phyloP scores from a whole-genome alignment of 2,797 vertebrate species.

The Anomalospiza imberbis region DNA sequence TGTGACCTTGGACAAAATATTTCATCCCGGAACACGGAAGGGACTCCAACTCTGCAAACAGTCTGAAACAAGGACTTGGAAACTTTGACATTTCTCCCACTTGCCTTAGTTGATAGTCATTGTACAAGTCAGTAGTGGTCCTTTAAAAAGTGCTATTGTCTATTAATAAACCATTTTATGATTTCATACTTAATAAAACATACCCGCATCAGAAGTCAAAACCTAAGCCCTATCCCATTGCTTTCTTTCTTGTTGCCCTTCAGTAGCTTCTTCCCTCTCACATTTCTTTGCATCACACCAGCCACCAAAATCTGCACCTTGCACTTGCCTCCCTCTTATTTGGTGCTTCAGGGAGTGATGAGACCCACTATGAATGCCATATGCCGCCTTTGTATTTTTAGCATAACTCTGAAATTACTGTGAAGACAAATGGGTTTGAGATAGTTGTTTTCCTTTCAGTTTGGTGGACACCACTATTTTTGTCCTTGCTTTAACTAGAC shows the following conservation, averaged over 20 bases:
- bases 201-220: neutral
- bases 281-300: neutral
- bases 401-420: neutral
- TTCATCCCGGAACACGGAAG: neutral
- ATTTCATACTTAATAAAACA: neutral
- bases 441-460: conserved; percentile 9
- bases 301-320: neutral
- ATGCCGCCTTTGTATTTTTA: neutral
- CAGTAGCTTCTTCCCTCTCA: neutral
- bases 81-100: neutral
- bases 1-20: neutral
- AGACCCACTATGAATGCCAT: neutral
- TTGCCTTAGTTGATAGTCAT: neutral
- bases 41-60: neutral
- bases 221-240: neutral
- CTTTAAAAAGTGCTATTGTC: neutral
- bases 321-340: neutral
- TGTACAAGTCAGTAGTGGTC: neutral
- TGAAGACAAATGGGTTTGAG: neutral
- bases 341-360: neutral
- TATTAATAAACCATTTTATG: neutral
- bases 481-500: neutral
- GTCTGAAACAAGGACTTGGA: neutral
- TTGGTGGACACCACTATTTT: conserved; percentile 37
- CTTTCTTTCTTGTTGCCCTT: neutral